Evolutionary conservation across 1,140 invertebrate species (phyloP).

Genomic region (Linepithema humile): DNA sequence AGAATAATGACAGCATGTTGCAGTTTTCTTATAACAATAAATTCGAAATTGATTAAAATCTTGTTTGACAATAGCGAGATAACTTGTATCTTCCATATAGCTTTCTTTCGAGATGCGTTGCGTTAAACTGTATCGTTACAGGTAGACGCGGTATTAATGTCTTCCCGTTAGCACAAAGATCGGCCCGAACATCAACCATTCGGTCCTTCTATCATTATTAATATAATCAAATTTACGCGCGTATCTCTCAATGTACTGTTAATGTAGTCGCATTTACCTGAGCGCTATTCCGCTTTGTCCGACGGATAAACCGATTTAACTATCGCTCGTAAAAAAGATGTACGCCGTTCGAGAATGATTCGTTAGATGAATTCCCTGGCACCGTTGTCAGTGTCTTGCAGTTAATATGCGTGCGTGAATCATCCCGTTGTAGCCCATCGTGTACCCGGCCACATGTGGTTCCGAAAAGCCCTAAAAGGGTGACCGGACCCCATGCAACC

Average conservation of each 20-base stretch:
- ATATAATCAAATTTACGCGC: slow-evolving; percentile 42
- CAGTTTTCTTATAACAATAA: background rate
- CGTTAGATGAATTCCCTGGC: slow-evolving; percentile 38
- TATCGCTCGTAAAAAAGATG: slow-evolving; percentile 31
- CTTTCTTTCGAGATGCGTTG: background rate
- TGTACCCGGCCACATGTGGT: slow-evolving; percentile 19
- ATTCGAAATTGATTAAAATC: background rate
- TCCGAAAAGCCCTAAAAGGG: slow-evolving; percentile 15
- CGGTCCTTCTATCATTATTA: background rate
- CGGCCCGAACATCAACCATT: background rate
- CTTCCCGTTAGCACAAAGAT: background rate
- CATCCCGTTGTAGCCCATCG: slow-evolving; percentile 38
- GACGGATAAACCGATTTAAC: background rate
- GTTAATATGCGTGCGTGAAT: slow-evolving; percentile 54
- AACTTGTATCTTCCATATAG: background rate
- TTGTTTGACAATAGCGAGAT: background rate
- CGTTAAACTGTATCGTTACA: background rate
- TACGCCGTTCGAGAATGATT: slow-evolving; percentile 35
- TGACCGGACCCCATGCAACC: slow-evolving; percentile 1
- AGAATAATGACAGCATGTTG: background rate
- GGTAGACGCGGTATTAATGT: background rate
- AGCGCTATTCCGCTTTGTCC: background rate
- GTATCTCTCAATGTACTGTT: slow-evolving; percentile 16
- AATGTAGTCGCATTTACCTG: slow-evolving; percentile 39
- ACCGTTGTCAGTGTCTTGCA: slow-evolving; percentile 27